Conservation (phyloP, 2,797 vertebrate genomes). For the Setipinna tenuifilis region DNA sequence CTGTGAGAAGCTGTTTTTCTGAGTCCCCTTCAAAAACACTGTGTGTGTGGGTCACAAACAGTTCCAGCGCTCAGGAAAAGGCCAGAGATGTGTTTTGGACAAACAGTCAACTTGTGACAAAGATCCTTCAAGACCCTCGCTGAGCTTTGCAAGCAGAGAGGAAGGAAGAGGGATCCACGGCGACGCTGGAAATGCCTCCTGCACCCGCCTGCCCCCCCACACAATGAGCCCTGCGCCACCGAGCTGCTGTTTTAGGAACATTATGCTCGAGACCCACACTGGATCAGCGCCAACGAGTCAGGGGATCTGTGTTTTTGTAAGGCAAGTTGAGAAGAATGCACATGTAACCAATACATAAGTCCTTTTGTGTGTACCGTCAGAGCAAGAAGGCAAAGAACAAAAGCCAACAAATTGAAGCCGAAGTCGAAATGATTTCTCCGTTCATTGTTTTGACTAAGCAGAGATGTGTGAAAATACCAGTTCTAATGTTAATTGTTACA, state of each 20-base stretch:
- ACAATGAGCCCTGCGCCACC: not conserved
- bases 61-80: not conserved
- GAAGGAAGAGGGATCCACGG: not conserved
- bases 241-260: not conserved
- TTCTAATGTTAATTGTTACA: too few relatives aligned
- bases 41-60: not conserved
- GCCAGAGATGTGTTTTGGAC: not conserved
- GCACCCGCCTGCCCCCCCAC: not conserved
- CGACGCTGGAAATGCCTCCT: not conserved
- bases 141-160: not conserved
- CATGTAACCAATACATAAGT: too few relatives aligned
- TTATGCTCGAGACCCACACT: not conserved
- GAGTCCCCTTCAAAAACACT: too few relatives aligned
- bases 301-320: too few relatives aligned
- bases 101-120: not conserved
- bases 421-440: too few relatives aligned
- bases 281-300: too few relatives aligned
- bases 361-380: too few relatives aligned
- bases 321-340: too few relatives aligned
- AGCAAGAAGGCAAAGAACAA: too few relatives aligned
- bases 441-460: too few relatives aligned
- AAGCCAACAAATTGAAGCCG: too few relatives aligned
- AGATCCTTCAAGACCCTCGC: not conserved
- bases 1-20: too few relatives aligned
- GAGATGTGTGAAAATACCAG: not conserved